Evolutionary conservation across 2,797 vertebrate genomes (phyloP).

Genomic region (Sebastolobus alascanus): DNA sequence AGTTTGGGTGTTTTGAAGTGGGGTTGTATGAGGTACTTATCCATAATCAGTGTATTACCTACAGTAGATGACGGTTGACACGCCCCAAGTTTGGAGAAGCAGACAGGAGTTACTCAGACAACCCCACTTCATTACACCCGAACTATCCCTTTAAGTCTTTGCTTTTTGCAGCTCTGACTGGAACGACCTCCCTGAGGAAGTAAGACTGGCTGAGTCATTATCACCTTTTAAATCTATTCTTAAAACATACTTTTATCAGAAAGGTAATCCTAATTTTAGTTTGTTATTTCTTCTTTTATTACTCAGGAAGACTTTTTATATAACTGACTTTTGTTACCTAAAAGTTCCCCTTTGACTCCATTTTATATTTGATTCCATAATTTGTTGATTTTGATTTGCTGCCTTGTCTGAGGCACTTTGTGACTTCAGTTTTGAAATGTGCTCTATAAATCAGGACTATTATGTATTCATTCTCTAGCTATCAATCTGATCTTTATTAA

Average conservation of each 20-base stretch:
- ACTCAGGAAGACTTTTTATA: neutral
- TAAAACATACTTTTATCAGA: constrained; percentile 2
- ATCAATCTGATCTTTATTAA: neutral
- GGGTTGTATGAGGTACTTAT: too few species aligned
- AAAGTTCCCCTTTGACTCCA: neutral
- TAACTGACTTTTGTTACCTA: neutral
- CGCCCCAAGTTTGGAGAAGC: too few species aligned
- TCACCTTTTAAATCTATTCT: constrained; percentile 3
- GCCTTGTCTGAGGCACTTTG: neutral
- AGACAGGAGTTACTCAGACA: too few species aligned
- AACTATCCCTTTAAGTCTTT: neutral
- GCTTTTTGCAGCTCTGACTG: neutral
- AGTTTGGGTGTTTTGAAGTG: too few species aligned
- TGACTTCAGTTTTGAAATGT: neutral
- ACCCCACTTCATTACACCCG: too few species aligned
- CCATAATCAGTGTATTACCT: too few species aligned
- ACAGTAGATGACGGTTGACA: too few species aligned
- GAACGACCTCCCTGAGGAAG: neutral
- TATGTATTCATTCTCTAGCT: neutral
- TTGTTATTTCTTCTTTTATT: neutral
- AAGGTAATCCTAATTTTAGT: neutral
- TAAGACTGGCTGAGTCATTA: neutral
- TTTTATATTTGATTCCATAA: neutral
- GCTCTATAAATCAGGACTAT: neutral
- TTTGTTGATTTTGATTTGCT: neutral